A percentile compares a stretch with the other conserved stretches of the same genome.
Evolutionary conservation across 30 jellyfish, hydroid and myxozoan genomes (phyloP).

Genomic region (Aurelia aurita): DNA sequence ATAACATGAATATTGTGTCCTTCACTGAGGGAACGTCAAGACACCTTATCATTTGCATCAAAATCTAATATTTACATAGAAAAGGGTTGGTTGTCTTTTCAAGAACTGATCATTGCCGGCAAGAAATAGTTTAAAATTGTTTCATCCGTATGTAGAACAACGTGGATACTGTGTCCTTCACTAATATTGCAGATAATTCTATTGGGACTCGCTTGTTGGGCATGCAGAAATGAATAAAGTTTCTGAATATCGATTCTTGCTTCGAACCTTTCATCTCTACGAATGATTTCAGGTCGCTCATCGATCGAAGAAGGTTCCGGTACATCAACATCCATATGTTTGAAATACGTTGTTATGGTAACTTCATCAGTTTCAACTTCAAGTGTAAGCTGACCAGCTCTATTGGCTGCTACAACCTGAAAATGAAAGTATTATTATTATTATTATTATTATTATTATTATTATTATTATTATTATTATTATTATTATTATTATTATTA

Average conservation of each 20-base stretch:
- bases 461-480: too few relatives aligned
- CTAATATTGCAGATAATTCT: conserved; percentile 69
- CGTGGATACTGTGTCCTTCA: conserved; percentile 80
- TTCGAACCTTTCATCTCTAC: conserved; percentile 66
- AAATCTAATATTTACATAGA: too few relatives aligned
- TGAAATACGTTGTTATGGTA: conserved; percentile 85
- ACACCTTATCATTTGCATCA: too few relatives aligned
- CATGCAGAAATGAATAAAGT: conserved; percentile 78
- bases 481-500: too few relatives aligned
- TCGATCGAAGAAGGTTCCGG: conserved; percentile 21
- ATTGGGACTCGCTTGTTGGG: conserved; percentile 77
- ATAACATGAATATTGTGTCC: too few relatives aligned
- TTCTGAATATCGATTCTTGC: conserved; percentile 87
- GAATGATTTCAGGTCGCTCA: conserved; percentile 47
- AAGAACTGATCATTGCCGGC: conserved; percentile 68
- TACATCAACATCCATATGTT: conserved; percentile 61
- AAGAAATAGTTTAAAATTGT: conserved; percentile 60
- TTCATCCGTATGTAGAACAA: conserved; percentile 75
- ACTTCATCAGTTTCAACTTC: conserved; percentile 90
- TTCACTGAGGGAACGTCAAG: too few relatives aligned
- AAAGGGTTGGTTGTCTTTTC: too few relatives aligned
- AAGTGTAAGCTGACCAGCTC: conserved; percentile 71
- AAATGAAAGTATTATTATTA: too few relatives aligned
- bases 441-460: too few relatives aligned
- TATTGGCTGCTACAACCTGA: conserved; percentile 82